These are phyloP conservation scores for Catamblyrhynchus diadema DNA, from an alignment of 2,797 vertebrate species.

Conservation along the genomic window DNA sequence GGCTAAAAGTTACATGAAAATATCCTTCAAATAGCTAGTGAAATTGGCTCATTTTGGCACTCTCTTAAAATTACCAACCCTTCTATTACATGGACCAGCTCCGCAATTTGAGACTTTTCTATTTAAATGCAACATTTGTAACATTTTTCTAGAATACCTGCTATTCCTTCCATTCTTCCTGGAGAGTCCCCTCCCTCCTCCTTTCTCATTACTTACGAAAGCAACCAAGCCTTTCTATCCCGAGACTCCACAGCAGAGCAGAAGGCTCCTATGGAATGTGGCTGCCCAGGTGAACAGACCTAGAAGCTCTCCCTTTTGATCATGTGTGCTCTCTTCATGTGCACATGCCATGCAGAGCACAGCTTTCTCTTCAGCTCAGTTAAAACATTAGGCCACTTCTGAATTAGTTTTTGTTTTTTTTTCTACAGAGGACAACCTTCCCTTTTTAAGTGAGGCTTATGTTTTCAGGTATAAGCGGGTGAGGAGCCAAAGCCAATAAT, in stretches of 20 bases:
- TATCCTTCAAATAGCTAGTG: slow-evolving; percentile 59
- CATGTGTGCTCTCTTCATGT: neutral
- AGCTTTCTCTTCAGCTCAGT: neutral
- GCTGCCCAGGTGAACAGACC: neutral
- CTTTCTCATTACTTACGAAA: neutral
- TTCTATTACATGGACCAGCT: slow-evolving; percentile 35
- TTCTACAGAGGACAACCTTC: neutral
- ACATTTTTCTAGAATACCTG: slow-evolving; percentile 27
- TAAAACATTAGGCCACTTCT: neutral
- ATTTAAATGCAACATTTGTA: slow-evolving; percentile 59
- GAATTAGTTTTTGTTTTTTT: neutral
- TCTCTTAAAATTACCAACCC: slow-evolving; percentile 57
- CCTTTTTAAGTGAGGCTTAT: neutral
- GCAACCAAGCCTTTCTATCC: neutral
- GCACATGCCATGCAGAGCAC: neutral
- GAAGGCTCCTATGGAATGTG: neutral
- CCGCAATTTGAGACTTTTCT: slow-evolving; percentile 26
- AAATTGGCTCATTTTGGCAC: slow-evolving; percentile 63
- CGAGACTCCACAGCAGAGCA: neutral
- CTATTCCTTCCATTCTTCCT: neutral
- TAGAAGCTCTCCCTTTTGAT: neutral
- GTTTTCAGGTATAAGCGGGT: neutral
- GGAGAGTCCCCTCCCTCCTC: neutral
- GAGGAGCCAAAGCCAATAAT: slow-evolving; percentile 33
- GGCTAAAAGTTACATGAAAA: slow-evolving; percentile 61